These are phyloP conservation scores for Misgurnus mizolepis DNA, from an alignment of 2,113 vertebrate genomes.

Conservation along the genomic window DNA sequence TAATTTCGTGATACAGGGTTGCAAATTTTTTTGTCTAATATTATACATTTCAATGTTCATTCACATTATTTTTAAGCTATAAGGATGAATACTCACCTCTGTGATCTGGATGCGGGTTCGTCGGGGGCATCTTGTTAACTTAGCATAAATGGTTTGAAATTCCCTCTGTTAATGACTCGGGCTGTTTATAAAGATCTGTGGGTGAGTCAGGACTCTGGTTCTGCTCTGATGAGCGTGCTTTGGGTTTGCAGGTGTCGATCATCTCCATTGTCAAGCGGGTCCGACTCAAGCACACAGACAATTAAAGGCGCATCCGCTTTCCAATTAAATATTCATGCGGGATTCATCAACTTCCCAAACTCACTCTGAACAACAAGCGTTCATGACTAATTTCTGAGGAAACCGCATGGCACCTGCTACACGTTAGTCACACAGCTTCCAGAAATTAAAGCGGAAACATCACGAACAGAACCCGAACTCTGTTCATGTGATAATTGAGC, in stretches of 20 bases:
- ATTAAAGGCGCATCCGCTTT: constrained; percentile 24
- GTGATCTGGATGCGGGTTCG: not conserved
- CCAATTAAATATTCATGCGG: constrained; percentile 42
- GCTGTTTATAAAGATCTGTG: constrained; percentile 8
- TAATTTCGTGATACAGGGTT: too few relatives aligned
- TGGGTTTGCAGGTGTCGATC: not conserved
- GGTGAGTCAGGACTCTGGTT: constrained; percentile 11
- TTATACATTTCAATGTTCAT: not conserved
- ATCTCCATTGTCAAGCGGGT: constrained; percentile 3
- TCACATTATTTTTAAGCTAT: not conserved
- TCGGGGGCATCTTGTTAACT: not conserved
- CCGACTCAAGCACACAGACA: constrained; percentile 22
- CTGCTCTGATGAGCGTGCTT: constrained; percentile 20
- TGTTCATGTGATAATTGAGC: constrained; percentile 8
- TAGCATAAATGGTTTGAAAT: not conserved
- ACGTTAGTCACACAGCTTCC: constrained; percentile 24
- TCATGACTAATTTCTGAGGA: constrained; percentile 34
- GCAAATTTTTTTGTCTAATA: too few relatives aligned
- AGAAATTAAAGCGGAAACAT: constrained; percentile 24
- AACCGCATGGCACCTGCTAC: constrained; percentile 37
- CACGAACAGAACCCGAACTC: not conserved
- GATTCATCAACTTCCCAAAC: constrained; percentile 44
- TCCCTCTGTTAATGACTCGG: not conserved
- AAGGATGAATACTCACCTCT: not conserved
- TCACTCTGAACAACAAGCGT: constrained; percentile 16